phyloP scores from a whole-genome alignment of 1,140 invertebrate species.

The Drosophila teissieri region DNA sequence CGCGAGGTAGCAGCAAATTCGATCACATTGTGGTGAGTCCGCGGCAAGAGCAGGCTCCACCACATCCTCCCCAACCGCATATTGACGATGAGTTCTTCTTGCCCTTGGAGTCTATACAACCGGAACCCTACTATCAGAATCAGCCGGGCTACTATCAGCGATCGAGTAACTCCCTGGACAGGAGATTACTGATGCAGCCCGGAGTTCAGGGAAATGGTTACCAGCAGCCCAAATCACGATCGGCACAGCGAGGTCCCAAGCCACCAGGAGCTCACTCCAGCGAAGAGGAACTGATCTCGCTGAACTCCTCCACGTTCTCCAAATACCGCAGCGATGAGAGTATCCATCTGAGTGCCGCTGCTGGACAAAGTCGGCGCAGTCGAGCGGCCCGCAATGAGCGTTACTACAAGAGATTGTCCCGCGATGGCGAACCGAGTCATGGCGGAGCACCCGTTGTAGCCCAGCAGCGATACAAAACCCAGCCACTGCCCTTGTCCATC shows the following conservation, averaged over 20 bases:
- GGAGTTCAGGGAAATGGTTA: constrained; percentile 14
- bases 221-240: constrained; percentile 46
- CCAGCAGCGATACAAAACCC: constrained; percentile 74
- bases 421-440: constrained; percentile 87
- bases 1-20: constrained; percentile 85
- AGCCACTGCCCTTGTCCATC: constrained; percentile 76
- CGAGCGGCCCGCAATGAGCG: constrained; percentile 91
- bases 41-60: constrained; percentile 20
- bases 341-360: constrained; percentile 85
- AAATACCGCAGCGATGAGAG: constrained; percentile 89
- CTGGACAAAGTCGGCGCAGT: constrained; percentile 85
- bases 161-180: constrained; percentile 82
- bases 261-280: constrained; percentile 88
- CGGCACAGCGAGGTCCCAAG: constrained; percentile 80
- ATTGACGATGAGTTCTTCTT: constrained; percentile 86
- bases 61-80: constrained; percentile 18
- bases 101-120: constrained; percentile 85
- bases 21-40: constrained; percentile 85
- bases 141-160: constrained; percentile 84
- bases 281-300: constrained; percentile 89
- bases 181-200: constrained; percentile 62
- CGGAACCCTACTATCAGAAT: constrained; percentile 81
- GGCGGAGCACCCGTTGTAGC: constrained; percentile 85
- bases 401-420: constrained; percentile 90
- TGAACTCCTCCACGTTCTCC: constrained; percentile 87